Evolutionary conservation across 2,113 vertebrate species (phyloP).

Genomic region (Chaetodon trifascialis): DNA sequence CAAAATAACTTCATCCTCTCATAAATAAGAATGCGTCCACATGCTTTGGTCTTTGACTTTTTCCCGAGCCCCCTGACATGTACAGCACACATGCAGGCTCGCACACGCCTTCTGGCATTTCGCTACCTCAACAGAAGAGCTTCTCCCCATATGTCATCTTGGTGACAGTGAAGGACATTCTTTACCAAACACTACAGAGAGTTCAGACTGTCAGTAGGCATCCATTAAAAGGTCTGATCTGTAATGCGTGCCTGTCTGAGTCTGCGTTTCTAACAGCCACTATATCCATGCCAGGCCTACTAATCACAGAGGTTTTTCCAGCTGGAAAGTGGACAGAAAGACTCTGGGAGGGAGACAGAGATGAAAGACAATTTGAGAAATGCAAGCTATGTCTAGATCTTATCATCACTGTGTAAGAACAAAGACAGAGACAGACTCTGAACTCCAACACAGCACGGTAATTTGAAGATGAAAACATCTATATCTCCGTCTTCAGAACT

Average conservation of each 20-base stretch:
- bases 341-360: conserved; percentile 53
- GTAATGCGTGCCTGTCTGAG: conserved; percentile 74
- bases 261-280: conserved; percentile 47
- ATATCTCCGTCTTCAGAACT: conserved; percentile 58
- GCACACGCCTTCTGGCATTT: conserved; percentile 52
- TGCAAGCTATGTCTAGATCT: conserved; percentile 75
- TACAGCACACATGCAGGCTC: conserved; percentile 25
- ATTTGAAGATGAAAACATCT: conserved; percentile 75
- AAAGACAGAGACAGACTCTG: conserved; percentile 67
- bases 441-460: conserved; percentile 65
- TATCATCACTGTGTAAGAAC: conserved; percentile 75
- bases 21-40: conserved; percentile 1
- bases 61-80: conserved; percentile 2
- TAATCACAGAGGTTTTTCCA: conserved; percentile 79
- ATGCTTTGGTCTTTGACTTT: conserved; percentile 24
- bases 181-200: conserved; percentile 70
- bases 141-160: conserved; percentile 67
- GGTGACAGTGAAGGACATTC: conserved; percentile 79
- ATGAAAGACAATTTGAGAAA: conserved; percentile 78
- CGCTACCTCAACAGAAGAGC: conserved; percentile 53
- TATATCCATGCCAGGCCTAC: conserved; percentile 56
- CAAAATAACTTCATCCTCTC: conserved; percentile 10
- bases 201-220: conserved; percentile 70
- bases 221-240: conserved; percentile 66
- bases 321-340: conserved; percentile 74